phyloP scores from a whole-genome alignment of 2,113 vertebrate species.

The Thunnus maccoyii region DNA sequence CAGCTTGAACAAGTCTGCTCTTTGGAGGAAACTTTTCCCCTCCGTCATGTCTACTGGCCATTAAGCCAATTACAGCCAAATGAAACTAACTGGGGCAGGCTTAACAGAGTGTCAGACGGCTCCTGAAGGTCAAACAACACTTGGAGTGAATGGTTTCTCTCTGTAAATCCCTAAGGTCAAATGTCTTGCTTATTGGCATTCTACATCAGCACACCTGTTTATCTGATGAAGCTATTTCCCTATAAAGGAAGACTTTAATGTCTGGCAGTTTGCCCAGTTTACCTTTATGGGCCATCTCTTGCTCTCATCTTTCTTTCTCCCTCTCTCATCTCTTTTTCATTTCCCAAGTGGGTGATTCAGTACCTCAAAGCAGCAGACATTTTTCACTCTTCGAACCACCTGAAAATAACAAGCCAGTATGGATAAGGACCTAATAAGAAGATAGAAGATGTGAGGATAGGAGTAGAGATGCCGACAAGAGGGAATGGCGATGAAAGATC shows the following conservation, averaged over 20 bases:
- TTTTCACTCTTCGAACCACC: conserved; percentile 74
- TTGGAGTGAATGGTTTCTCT: conserved; percentile 26
- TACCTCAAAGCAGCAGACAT: conserved; percentile 73
- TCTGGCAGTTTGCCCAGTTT: conserved; percentile 79
- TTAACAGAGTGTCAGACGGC: conserved; percentile 70
- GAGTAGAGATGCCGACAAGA: conserved; percentile 3
- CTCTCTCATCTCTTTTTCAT: conserved; percentile 77
- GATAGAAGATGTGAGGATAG: conserved; percentile 8
- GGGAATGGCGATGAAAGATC: conserved; percentile 49
- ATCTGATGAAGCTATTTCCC: conserved; percentile 80
- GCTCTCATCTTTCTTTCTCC: conserved; percentile 69
- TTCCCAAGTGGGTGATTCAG: conserved; percentile 83
- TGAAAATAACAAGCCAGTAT: conserved; percentile 73
- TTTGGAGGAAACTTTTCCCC: conserved; percentile 50
- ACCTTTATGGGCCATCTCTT: conserved; percentile 82
- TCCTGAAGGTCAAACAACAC: conserved; percentile 73
- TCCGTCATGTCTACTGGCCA: conserved; percentile 54
- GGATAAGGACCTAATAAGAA: conserved; percentile 55
- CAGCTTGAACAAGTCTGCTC: conserved; percentile 43
- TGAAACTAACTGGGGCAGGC: conserved; percentile 63
- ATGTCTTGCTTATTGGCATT: conserved; percentile 70
- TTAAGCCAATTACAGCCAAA: conserved; percentile 71
- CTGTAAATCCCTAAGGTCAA: conserved; percentile 61
- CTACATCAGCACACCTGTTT: conserved; percentile 78
- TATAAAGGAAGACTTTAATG: conserved; percentile 80